phyloP scores from a whole-genome alignment of 2,888 invertebrate species.

The Elmis aenea region DNA sequence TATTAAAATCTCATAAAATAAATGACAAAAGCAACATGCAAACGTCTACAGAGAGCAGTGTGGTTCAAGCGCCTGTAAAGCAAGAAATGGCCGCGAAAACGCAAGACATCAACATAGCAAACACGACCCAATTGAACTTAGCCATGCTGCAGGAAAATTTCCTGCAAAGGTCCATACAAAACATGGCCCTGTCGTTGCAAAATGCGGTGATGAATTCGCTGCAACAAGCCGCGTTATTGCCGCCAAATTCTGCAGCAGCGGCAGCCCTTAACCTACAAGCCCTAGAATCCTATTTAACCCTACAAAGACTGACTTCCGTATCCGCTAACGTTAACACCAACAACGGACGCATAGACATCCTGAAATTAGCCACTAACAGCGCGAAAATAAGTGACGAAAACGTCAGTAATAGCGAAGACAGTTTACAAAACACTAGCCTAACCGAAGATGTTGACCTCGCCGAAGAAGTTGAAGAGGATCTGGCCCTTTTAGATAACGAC shows the following conservation, averaged over 20 bases:
- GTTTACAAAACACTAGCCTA: constrained; percentile 37
- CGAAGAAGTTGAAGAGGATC: constrained; percentile 69
- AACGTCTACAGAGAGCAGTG: constrained; percentile 20
- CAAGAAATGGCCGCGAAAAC: constrained; percentile 23
- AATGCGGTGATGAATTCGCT: constrained; percentile 80
- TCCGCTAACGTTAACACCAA: constrained; percentile 49
- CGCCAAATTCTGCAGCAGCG: constrained; percentile 78
- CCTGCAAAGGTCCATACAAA: constrained; percentile 57
- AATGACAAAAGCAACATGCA: constrained; percentile 17
- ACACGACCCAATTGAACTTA: constrained; percentile 38
- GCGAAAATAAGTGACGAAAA: constrained; percentile 43
- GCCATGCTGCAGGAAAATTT: constrained; percentile 60
- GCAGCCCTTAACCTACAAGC: constrained; percentile 82
- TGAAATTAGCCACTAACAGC: constrained; percentile 56
- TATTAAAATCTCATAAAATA: too few relatives aligned
- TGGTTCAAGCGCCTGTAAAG: constrained; percentile 14
- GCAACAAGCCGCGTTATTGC: constrained; percentile 77
- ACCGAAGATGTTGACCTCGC: constrained; percentile 63
- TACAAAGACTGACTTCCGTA: constrained; percentile 71
- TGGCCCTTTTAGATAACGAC: constrained; percentile 69
- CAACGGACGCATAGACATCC: constrained; percentile 56
- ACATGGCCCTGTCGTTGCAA: constrained; percentile 75
- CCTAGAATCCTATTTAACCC: constrained; percentile 76
- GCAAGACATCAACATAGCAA: constrained; percentile 34
- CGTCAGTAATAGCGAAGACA: constrained; percentile 32